A percentile compares a stretch with the other conserved stretches of the same genome.
Conservation (phyloP, 2,113 vertebrate species). For the Grammomys surdaster region DNA sequence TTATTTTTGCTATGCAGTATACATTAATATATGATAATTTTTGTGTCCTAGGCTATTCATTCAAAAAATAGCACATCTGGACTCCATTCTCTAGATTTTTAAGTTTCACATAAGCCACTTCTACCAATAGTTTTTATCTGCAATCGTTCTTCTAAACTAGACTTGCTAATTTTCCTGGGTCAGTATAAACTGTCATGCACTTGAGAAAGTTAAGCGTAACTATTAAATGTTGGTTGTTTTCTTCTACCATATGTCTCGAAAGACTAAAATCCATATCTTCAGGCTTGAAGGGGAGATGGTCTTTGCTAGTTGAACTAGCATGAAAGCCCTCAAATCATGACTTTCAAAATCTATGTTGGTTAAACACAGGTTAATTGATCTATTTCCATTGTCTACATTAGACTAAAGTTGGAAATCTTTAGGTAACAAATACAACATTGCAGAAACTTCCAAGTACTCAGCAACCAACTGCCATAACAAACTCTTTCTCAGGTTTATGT, state of each 20-base stretch:
- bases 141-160: not conserved
- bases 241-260: too few relatives aligned
- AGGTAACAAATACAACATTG: not conserved
- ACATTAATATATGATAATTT: not conserved
- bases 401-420: not conserved
- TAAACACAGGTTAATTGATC: too few relatives aligned
- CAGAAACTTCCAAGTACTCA: not conserved
- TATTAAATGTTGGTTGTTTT: not conserved
- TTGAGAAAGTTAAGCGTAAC: too few relatives aligned
- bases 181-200: too few relatives aligned
- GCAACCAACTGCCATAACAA: not conserved
- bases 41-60: not conserved
- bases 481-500: not conserved
- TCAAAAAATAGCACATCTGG: not conserved
- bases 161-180: not conserved
- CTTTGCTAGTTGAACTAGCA: not conserved
- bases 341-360: not conserved
- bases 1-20: not conserved
- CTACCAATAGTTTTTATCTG: slow-evolving; percentile 16
- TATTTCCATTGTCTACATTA: not conserved
- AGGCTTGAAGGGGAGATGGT: too few relatives aligned
- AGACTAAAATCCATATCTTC: not conserved
- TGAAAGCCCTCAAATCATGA: not conserved
- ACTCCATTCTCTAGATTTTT: not conserved
- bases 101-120: not conserved